Evolutionary conservation across 92 coral and sea anemone genomes (phyloP).

Genomic region (Actinernus sp.): DNA sequence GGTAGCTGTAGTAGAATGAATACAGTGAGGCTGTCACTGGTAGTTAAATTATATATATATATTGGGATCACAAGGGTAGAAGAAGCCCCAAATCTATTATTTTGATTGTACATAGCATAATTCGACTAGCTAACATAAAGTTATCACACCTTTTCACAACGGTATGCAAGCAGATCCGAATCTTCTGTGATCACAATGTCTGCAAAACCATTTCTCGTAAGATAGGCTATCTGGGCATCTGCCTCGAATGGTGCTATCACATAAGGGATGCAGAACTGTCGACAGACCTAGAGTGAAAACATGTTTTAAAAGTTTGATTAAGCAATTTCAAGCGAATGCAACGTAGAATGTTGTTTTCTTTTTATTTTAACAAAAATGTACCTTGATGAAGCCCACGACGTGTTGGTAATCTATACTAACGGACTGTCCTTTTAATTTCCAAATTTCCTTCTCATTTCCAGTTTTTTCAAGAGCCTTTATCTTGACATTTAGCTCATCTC

Average conservation of each 20-base stretch:
- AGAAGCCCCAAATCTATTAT: too few relatives aligned
- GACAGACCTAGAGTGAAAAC: not conserved
- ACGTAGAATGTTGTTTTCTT: too few relatives aligned
- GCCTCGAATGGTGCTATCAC: not conserved
- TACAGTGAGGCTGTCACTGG: too few relatives aligned
- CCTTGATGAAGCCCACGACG: not conserved
- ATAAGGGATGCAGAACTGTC: not conserved
- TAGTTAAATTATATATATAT: too few relatives aligned
- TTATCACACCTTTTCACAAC: slow-evolving; percentile 59
- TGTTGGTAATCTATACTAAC: not conserved
- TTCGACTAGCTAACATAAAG: too few relatives aligned
- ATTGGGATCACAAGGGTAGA: too few relatives aligned
- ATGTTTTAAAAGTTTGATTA: too few relatives aligned
- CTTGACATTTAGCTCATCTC: not conserved
- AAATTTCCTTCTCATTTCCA: not conserved
- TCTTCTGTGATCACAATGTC: slow-evolving; percentile 63
- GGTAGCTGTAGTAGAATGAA: too few relatives aligned
- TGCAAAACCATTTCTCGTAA: slow-evolving; percentile 36
- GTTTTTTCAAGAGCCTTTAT: not conserved
- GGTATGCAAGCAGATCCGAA: slow-evolving; percentile 60
- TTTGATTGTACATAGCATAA: too few relatives aligned
- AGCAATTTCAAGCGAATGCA: too few relatives aligned
- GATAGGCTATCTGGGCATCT: slow-evolving; percentile 50
- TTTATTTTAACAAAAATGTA: too few relatives aligned
- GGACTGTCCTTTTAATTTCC: not conserved